Base-by-base conservation (phyloP, 2,113 vertebrate genomes). In the Bufo gargarizans region DNA sequence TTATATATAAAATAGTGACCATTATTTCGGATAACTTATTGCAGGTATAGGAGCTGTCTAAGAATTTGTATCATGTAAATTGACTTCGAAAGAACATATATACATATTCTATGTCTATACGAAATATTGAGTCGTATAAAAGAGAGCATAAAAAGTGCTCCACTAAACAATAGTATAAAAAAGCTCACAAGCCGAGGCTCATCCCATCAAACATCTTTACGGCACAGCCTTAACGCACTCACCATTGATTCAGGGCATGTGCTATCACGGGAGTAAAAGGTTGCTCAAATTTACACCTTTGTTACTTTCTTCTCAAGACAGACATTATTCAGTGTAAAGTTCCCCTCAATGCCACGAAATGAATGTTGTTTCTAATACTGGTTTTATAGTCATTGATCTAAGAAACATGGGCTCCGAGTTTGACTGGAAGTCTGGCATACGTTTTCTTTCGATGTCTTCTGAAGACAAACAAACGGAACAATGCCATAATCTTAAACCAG, bases 161-260 rank as follows among this genome's bases (percentile, higher is more conserved):
- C 47, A 71, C 82, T 69, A 71, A 84, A 84, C 65, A 84, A 84
- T 84, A 50, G 82, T 33, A 84, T 84, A 55, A 86, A 80, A 67
- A 79, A 63, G 63, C 76, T 93, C 93, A 91, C 90, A 89, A 93
- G 89, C 91, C 93, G 92, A 91, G 91, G 92, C 92, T 92, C 91
- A 92, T 91, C n/a, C 91, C 90, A 95, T 95, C 94, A 95, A 95
- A 72, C 86, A 93, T 93, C 91, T 95, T 95, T 95, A 95, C 91
- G 92, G 84, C 92, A 81, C 43, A 88, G 90, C 79, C 92, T 94
- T 92, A 92, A 91, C 61, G 92, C 89, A 89, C 91, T 91, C 90
- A 89, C 92, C 93, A 94, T 94, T 94, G 94, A 95, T 95, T 95
- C 94, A 93, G 93, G 93, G 92, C 90, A 90, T 91, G 93, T 93